Base-by-base conservation (phyloP, 2,113 vertebrate species). In the Chaetura pelagica region DNA sequence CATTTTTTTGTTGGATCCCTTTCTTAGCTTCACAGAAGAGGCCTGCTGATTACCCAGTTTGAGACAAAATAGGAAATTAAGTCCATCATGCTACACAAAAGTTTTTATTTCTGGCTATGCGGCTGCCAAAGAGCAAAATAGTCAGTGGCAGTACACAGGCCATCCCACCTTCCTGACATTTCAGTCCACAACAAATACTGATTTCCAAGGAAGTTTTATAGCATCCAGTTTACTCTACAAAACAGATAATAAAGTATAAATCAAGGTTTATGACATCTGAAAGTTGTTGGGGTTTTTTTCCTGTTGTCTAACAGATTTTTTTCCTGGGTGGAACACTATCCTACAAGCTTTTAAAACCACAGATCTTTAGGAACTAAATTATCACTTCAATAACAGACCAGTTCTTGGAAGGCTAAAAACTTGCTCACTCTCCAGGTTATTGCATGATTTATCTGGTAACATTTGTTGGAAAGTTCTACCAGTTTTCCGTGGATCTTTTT, bases 21-120 rank as follows among this genome's bases (percentile, higher is more conserved):
- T 87, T 93, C 85, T 95, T 75, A 85, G 72, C 30, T 42, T 90
- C 67, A 92, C 42, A 88, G 42, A 95, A 94, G 63, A 96, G 63
- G 7, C 51, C 93, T 90, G 63, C 20, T 95, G 87, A 85, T 91
- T 95, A 82, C 29, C 35, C 46, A n/a, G 16, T 55, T 79, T 76
- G 49, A 48, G 78, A 71, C 32, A 93, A 95, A 96, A 85, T 79
- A 88, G 26, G 29, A 83, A 29, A 87, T 76, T 12, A 93, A 87
- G 59, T 68, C 42, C 26, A 34, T 57, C 48, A 42, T 71, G 57
- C 35, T 73, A 29, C 35, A 77, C 27, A 90, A 85, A 76, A 74
- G 14, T 54, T 89, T 91, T 80, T 85, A 78, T 88, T 90, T 91
- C 61, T 63, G 59, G 21, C 44, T 67, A 38, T 86, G 69, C 64